Percentiles rank a stretch among this genome's conserved stretches.
phyloP scores from a whole-genome alignment of 2,797 vertebrate species.

The Helarctos malayanus region DNA sequence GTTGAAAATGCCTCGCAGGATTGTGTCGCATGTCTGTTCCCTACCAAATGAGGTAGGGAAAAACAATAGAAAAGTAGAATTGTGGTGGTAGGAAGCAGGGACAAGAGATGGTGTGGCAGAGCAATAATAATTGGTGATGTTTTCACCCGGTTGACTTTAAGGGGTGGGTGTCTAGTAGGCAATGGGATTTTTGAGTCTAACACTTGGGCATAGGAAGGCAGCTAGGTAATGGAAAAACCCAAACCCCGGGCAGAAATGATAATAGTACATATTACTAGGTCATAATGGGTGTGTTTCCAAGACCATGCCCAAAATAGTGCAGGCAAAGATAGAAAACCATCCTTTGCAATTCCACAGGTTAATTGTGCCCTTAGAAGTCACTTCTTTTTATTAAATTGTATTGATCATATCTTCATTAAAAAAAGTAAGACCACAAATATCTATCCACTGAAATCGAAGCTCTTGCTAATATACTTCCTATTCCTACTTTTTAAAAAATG shows the following conservation, averaged over 20 bases:
- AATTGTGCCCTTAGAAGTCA: neutral
- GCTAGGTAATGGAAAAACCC: neutral
- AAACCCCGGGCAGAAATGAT: neutral
- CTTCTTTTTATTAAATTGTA: neutral
- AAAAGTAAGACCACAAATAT: constrained; percentile 1
- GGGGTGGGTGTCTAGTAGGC: neutral
- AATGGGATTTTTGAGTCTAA: neutral
- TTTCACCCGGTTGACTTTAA: neutral
- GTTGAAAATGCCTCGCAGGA: neutral
- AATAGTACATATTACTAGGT: neutral
- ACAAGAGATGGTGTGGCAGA: neutral
- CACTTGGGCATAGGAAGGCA: neutral
- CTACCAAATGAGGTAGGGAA: neutral
- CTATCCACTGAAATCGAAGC: neutral
- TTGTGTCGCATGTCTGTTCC: neutral
- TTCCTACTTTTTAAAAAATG: neutral
- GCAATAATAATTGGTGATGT: neutral
- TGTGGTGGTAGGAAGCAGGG: neutral
- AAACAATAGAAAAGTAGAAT: neutral
- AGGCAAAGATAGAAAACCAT: neutral
- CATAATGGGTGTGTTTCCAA: neutral
- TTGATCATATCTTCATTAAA: neutral
- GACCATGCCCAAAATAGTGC: neutral
- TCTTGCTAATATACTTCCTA: neutral
- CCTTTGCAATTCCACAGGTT: neutral